Evolutionary conservation across 2,888 invertebrate species (phyloP).

Genomic region (Stegophylla sp.): DNA sequence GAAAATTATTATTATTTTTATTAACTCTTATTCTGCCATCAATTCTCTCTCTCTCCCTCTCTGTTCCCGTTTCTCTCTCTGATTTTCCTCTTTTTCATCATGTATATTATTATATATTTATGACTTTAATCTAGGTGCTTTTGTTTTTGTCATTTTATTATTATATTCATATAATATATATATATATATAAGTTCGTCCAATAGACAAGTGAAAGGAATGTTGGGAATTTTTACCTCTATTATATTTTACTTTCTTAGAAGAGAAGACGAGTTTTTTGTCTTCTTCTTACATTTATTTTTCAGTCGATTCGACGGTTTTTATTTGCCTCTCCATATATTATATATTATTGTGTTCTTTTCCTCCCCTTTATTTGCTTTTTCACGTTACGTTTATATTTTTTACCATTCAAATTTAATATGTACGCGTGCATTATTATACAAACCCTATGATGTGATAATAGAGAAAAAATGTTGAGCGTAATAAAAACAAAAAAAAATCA

Average conservation of each 20-base stretch:
- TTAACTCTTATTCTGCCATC: background rate
- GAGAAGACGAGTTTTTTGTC: background rate
- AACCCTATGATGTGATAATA: background rate
- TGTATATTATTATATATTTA: slow-evolving; percentile 8
- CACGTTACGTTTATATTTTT: slow-evolving; percentile 20
- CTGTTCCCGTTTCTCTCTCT: background rate
- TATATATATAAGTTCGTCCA: too few species aligned
- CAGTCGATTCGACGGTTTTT: slow-evolving; percentile 35
- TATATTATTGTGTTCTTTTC: slow-evolving; percentile 31
- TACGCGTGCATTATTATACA: slow-evolving; percentile 4
- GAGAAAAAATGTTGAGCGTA: background rate
- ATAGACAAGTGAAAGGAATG: background rate
- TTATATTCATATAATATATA: too few species aligned
- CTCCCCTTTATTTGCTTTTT: slow-evolving; percentile 15
- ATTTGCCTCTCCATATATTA: slow-evolving; percentile 11
- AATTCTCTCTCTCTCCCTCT: background rate
- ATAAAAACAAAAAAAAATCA: slow-evolving; percentile 26
- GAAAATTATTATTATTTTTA: slow-evolving; percentile 39
- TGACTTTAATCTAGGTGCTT: slow-evolving; percentile 11
- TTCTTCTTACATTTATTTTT: slow-evolving; percentile 4
- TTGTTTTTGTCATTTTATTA: slow-evolving; percentile 56
- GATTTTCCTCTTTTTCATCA: background rate
- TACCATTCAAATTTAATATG: slow-evolving; percentile 23
- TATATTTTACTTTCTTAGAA: slow-evolving; percentile 32
- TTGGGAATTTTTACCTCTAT: slow-evolving; percentile 40